Base-by-base conservation (phyloP, 2,888 invertebrate genomes). In the Amphimallon solstitiale region DNA sequence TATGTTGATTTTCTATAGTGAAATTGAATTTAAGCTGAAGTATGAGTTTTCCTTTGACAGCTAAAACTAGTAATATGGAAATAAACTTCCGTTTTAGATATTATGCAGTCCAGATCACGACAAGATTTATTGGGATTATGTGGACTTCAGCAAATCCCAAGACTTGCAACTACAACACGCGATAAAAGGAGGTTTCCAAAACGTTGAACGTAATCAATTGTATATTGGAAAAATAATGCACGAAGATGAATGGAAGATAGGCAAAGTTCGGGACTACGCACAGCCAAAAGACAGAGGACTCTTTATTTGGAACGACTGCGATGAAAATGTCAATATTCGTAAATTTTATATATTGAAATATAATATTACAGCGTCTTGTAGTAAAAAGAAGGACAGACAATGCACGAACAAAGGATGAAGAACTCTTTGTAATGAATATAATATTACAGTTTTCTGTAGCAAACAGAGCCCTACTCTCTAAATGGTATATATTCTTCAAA, bases 201-300 rank as follows among this genome's bases (percentile, higher is more conserved):
- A n/a, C n/a, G n/a, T n/a, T n/a, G n/a, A n/a, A n/a, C n/a, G n/a
- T n/a, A n/a, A n/a, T n/a, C n/a, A n/a, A n/a, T n/a, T n/a, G n/a
- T n/a, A n/a, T n/a, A 14, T 51, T 15, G 49, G 49, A 6, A 6
- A 4, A 5, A 29, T 15, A n/a, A 29, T 34, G 1, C 49, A 51
- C 7, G 34, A 51, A 1, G 49, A 34, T 5, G 34, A 51, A 12
- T 51, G 49, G 49, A 51, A 29, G 29, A 29, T 51, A 34, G 49
- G 49, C 12, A 15, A 29, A 29, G 34, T 51, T 29, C 15, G 15
- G 15, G 29, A 29, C 7, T 6, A 15, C 2, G 49, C 5, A 1
- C 19, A 29, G 15, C 19, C 23, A 1, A 21, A 29, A n/a, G n/a
- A n/a, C 1, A 12, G 15, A 34, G 49, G 49, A 1, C 29, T 51